Conservation (phyloP, 2,888 invertebrate species). For the Troglohyphantes excavatus region DNA sequence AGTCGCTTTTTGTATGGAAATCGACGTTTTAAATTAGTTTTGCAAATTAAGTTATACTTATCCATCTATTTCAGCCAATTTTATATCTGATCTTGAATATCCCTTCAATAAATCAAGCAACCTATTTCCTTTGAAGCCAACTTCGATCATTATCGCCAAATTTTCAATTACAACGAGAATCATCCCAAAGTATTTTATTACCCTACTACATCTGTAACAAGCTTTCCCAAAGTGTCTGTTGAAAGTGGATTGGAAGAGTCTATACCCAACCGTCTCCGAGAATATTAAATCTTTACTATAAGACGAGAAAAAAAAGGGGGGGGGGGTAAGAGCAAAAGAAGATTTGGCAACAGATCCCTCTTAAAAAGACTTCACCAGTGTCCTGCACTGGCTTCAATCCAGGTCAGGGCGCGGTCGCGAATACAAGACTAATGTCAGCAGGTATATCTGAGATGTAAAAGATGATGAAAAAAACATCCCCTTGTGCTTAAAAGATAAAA, state of each 20-base stretch:
- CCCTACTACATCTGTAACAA: background rate
- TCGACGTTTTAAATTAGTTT: too few relatives aligned
- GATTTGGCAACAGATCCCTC: slow-evolving; percentile 24
- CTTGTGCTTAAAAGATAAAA: slow-evolving; percentile 26
- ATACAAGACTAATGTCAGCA: slow-evolving; percentile 36
- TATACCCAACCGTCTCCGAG: background rate
- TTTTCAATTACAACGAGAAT: too few relatives aligned
- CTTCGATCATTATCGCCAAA: too few relatives aligned
- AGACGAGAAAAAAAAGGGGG: background rate
- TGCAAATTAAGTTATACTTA: too few relatives aligned
- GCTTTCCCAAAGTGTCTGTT: background rate
- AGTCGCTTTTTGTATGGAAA: too few relatives aligned
- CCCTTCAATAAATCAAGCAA: too few relatives aligned
- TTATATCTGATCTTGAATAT: too few relatives aligned
- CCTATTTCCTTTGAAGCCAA: too few relatives aligned
- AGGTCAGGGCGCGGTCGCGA: slow-evolving; percentile 33
- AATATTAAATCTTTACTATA: slow-evolving; percentile 15
- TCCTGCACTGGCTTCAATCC: slow-evolving; percentile 43
- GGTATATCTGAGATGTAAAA: slow-evolving; percentile 19
- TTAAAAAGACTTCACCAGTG: background rate
- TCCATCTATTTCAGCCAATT: too few relatives aligned
- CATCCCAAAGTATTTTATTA: too few relatives aligned
- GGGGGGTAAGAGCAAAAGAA: background rate
- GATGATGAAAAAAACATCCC: slow-evolving; percentile 27
- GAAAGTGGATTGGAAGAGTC: background rate